Conservation (phyloP, 2,113 vertebrate genomes). For the Calcarius ornatus region DNA sequence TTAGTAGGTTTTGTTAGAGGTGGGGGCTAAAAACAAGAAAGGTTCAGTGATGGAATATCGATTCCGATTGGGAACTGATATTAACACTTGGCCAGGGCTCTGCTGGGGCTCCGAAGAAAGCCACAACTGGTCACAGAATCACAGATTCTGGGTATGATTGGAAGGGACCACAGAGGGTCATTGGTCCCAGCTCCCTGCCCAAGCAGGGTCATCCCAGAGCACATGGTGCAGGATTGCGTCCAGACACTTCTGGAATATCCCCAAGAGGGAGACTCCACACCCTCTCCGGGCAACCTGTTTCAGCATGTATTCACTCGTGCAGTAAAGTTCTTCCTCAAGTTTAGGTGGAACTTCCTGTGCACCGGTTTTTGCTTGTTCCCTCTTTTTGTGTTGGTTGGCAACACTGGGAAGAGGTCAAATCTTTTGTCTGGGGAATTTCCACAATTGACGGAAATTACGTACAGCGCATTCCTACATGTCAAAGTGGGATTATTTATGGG, state of each 20-base stretch:
- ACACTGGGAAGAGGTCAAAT: accelerated
- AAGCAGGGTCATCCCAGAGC: background rate
- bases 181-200: background rate
- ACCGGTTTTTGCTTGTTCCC: background rate
- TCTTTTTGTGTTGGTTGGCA: background rate
- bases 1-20: accelerated
- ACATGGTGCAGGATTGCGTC: background rate
- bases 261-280: background rate
- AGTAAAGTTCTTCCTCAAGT: background rate
- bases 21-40: no score
- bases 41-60: background rate
- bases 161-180: background rate
- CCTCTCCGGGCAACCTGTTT: background rate
- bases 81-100: background rate
- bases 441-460: background rate
- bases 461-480: background rate
- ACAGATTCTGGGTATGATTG: background rate
- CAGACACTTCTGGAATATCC: background rate
- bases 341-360: background rate
- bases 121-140: no score
- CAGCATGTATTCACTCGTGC: background rate
- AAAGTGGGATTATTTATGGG: background rate
- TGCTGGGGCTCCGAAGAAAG: background rate
- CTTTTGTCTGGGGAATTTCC: background rate
- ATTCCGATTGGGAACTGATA: background rate